phyloP scores from a whole-genome alignment of 2,113 vertebrate genomes.

The Dicentrarchus labrax region DNA sequence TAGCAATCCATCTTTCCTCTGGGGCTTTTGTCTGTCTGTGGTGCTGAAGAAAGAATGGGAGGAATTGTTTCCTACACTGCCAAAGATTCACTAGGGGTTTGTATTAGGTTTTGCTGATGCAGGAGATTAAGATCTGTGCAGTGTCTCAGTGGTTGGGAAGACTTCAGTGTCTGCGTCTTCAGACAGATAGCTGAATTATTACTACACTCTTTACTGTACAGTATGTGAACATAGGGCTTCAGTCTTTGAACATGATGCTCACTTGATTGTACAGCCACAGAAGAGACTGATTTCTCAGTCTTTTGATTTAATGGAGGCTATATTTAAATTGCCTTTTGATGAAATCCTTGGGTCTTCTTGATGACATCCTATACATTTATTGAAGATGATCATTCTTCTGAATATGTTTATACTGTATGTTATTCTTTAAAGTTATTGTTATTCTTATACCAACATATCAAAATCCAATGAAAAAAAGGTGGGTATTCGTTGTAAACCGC shows the following conservation, averaged over 20 bases:
- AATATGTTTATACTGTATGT: too few species aligned
- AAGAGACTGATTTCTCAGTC: not conserved
- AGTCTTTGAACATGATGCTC: not conserved
- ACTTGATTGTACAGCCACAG: not conserved
- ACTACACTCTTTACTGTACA: not conserved
- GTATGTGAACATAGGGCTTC: not conserved
- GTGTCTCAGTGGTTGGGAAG: not conserved
- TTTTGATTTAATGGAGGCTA: not conserved
- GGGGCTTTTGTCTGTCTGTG: slow-evolving; percentile 39
- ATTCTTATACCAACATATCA: too few species aligned
- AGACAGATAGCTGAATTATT: not conserved
- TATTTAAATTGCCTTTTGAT: not conserved
- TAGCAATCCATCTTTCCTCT: slow-evolving; percentile 47
- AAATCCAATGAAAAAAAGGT: too few species aligned
- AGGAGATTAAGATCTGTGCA: slow-evolving; percentile 21
- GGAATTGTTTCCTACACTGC: slow-evolving; percentile 47
- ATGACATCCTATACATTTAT: not conserved
- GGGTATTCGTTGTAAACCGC: too few species aligned
- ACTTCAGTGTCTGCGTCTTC: not conserved
- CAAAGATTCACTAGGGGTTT: slow-evolving; percentile 48
- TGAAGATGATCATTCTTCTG: not conserved
- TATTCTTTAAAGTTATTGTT: too few species aligned
- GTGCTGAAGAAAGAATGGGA: slow-evolving; percentile 31
- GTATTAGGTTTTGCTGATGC: slow-evolving; percentile 32
- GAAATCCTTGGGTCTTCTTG: not conserved